Evolutionary conservation across 2,888 invertebrate species (phyloP).

Genomic region (Beris chalybata): DNA sequence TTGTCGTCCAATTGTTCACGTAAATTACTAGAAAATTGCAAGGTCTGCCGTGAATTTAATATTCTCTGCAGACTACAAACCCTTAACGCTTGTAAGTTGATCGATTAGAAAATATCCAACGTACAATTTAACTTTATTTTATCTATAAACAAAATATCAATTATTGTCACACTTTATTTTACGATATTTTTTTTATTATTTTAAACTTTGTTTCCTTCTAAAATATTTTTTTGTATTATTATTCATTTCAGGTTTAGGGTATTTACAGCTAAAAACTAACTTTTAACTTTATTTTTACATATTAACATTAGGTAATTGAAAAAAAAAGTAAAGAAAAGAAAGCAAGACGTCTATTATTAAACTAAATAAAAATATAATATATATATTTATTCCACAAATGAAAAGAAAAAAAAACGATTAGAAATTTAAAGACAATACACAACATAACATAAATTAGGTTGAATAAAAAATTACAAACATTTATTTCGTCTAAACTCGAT

Average conservation of each 20-base stretch:
- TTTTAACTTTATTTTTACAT: background rate
- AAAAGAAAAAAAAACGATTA: conserved; percentile 33
- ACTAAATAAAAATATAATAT: conserved; percentile 19
- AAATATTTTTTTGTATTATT: conserved; percentile 43
- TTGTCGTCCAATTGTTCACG: too few relatives aligned
- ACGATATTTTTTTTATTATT: conserved; percentile 33
- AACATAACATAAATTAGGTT: too few relatives aligned
- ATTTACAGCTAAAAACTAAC: conserved; percentile 45
- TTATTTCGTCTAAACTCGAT: too few relatives aligned
- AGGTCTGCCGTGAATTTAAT: too few relatives aligned
- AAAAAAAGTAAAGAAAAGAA: background rate
- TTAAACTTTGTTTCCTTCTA: conserved; percentile 38
- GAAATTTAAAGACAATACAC: background rate
- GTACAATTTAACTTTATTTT: conserved; percentile 21
- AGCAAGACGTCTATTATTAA: background rate
- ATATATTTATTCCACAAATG: conserved; percentile 27
- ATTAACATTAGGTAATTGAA: background rate
- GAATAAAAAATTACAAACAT: too few relatives aligned
- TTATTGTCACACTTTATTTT: conserved; percentile 13
- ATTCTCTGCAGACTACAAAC: too few relatives aligned
- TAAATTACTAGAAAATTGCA: too few relatives aligned
- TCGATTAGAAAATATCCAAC: too few relatives aligned
- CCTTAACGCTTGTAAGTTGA: too few relatives aligned
- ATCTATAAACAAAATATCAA: conserved; percentile 20
- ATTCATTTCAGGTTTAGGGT: conserved; percentile 47